Evolutionary conservation across 2,113 vertebrate species (phyloP).

Genomic region (Campylomormyrus numenius): DNA sequence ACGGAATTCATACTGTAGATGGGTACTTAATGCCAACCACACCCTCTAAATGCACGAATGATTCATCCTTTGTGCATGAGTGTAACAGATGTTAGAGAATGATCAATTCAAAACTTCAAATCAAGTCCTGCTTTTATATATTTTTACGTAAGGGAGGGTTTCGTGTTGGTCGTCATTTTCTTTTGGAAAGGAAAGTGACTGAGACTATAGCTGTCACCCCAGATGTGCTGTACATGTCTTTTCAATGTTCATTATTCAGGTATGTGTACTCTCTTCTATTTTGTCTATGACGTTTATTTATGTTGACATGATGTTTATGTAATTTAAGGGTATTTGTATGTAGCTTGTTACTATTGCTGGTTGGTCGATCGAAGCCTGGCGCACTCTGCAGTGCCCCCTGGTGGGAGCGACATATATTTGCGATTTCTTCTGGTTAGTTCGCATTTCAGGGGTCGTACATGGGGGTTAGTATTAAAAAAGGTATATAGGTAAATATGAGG

Average conservation of each 20-base stretch:
- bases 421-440: not conserved
- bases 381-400: not conserved
- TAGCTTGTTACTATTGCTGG: not conserved
- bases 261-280: too few relatives aligned
- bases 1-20: not conserved
- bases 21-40: not conserved
- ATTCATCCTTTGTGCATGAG: not conserved
- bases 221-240: too few relatives aligned
- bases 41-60: not conserved
- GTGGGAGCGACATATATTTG: not conserved
- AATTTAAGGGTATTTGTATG: too few relatives aligned
- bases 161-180: too few relatives aligned
- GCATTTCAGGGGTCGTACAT: not conserved
- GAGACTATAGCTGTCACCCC: too few relatives aligned
- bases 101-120: too few relatives aligned
- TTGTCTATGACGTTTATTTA: too few relatives aligned
- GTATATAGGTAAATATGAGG: not conserved
- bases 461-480: not conserved
- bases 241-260: too few relatives aligned
- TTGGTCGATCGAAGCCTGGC: not conserved
- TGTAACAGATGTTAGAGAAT: not conserved
- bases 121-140: too few relatives aligned
- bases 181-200: too few relatives aligned
- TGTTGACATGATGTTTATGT: too few relatives aligned
- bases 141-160: too few relatives aligned